These are phyloP conservation scores for Petrophora chlorosata DNA, from an alignment of 2,888 invertebrate genomes.

Conservation along the genomic window DNA sequence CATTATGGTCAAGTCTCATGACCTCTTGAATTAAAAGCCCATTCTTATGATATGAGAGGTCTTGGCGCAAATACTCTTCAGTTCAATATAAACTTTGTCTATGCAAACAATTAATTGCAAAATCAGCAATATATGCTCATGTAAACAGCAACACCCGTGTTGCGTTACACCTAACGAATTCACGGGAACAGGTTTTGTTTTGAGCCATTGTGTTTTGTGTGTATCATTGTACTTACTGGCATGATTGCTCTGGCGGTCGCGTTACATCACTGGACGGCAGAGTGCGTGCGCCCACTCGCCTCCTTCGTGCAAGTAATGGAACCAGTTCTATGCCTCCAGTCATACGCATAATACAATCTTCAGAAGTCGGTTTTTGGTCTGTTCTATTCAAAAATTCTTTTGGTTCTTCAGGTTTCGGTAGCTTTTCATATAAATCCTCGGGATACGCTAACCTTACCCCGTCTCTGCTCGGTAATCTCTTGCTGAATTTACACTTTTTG, in stretches of 20 bases:
- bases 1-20: conserved; percentile 26
- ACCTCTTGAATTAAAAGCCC: conserved; percentile 43
- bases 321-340: conserved; percentile 91
- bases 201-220: not conserved
- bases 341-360: conserved; percentile 65
- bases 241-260: conserved; percentile 68
- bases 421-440: conserved; percentile 49
- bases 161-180: too few relatives aligned
- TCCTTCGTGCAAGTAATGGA: conserved; percentile 87
- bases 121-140: not conserved
- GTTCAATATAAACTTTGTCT: not conserved
- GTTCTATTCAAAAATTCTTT: conserved; percentile 26
- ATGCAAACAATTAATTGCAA: conserved; percentile 1
- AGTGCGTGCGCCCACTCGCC: conserved; percentile 78
- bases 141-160: not conserved
- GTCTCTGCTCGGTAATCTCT: conserved; percentile 64
- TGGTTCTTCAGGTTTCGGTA: conserved; percentile 29
- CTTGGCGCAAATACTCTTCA: conserved; percentile 28
- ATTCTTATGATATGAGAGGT: conserved; percentile 48
- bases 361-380: conserved; percentile 69
- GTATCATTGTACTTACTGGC: conserved; percentile 67
- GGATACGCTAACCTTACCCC: conserved; percentile 53
- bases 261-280: conserved; percentile 77
- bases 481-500: conserved; percentile 63
- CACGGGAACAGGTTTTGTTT: not conserved